Evolutionary conservation across 2,113 vertebrate genomes (phyloP).

Genomic region (Campylorhamphus procurvoides): DNA sequence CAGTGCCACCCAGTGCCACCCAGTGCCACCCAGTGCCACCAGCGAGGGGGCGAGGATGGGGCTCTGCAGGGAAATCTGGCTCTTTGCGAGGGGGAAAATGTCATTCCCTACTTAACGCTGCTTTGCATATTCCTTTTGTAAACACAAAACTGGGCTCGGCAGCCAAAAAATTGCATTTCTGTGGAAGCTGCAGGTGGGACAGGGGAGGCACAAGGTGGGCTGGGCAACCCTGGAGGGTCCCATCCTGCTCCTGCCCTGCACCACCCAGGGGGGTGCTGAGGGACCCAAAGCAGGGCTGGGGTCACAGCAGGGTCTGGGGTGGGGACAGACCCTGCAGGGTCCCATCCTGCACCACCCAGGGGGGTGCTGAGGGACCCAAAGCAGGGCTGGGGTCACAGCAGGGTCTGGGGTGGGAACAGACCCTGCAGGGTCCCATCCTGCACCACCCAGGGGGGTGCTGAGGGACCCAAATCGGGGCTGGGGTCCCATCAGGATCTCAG

Average conservation of each 20-base stretch:
- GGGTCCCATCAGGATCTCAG: too few species aligned
- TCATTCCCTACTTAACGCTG: slow-evolving; percentile 54
- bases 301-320: too few species aligned
- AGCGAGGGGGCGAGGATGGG: background rate
- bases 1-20: rapidly evolving
- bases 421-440: too few species aligned
- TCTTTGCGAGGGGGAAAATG: slow-evolving; percentile 60
- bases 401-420: background rate
- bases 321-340: too few species aligned
- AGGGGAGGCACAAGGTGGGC: background rate
- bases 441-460: too few species aligned
- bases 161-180: background rate
- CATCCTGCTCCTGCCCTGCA: too few species aligned
- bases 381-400: background rate
- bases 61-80: slow-evolving; percentile 44
- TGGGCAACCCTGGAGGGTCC: background rate
- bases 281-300: too few species aligned
- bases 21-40: rapidly evolving
- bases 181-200: background rate
- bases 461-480: too few species aligned
- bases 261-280: too few species aligned
- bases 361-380: background rate
- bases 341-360: background rate
- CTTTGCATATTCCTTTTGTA: slow-evolving; percentile 63
- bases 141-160: slow-evolving; percentile 9